Evolutionary conservation across 1,140 invertebrate genomes (phyloP).

Genomic region (Pararge aegeria): DNA sequence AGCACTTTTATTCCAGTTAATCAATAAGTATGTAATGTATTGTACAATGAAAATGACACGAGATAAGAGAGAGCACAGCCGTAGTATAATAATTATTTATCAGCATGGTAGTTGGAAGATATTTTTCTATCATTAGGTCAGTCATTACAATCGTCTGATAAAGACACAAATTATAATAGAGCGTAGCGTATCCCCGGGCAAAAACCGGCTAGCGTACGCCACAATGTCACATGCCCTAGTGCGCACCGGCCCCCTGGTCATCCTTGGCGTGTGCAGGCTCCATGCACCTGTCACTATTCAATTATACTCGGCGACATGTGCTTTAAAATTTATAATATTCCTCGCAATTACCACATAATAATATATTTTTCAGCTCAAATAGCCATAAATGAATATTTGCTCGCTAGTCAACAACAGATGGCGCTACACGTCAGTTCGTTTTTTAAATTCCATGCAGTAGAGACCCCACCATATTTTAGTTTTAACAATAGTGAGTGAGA

Average conservation of each 20-base stretch:
- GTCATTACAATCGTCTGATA: conserved; percentile 55
- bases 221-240: conserved; percentile 45
- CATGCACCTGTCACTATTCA: conserved; percentile 66
- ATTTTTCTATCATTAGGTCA: conserved; percentile 23
- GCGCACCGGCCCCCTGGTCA: conserved; percentile 58
- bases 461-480: background rate
- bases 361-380: conserved; percentile 17
- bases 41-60: too few species aligned
- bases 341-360: conserved; percentile 17
- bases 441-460: background rate
- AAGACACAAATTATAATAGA: conserved; percentile 60
- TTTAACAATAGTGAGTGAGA: background rate
- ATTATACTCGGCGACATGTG: conserved; percentile 63
- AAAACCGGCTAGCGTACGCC: conserved; percentile 48
- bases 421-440: conserved; percentile 37
- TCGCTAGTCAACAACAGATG: conserved; percentile 62
- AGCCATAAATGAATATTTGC: conserved; percentile 24
- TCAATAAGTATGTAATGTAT: too few species aligned
- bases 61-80: too few species aligned
- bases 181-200: conserved; percentile 39
- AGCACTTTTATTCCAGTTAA: too few species aligned
- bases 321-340: conserved; percentile 51
- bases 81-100: too few species aligned
- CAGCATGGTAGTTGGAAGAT: too few species aligned
- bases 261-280: conserved; percentile 58